Base-by-base conservation (phyloP, 2,888 invertebrate species). In the Ennomos erosarius region DNA sequence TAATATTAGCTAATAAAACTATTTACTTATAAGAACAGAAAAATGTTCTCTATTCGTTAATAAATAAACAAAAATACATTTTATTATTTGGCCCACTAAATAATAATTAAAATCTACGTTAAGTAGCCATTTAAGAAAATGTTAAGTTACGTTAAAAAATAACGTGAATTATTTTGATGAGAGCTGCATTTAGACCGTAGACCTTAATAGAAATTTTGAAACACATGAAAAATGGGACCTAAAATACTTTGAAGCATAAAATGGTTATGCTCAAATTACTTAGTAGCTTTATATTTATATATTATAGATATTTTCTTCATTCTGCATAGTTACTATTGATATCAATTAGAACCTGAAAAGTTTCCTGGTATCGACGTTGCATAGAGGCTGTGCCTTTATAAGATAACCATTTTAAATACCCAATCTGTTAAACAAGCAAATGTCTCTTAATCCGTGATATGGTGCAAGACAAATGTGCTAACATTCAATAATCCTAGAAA, bases 1-100 rank as follows among this genome's bases (percentile, higher is more conserved):
- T 75, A 71, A 55, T 68, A 70, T 68, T 69, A 58, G 54, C 64
- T 68, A 70, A 65, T 73, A 69, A 59, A 70, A 65, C 64, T 67
- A 64, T 56, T 65, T 64, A 65, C 64, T 69, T 61, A 59, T 47
- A 61, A n/a, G 64, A 57, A 64, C 62, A 67, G 56, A 58, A 56
- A 62, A 57, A 57, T 53, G 48, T 58, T 45, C 13, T 64, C 59
- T 57, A 62, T 58, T 58, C 56, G 40, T 51, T 57, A 37, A 56
- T 60, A 59, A 53, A 55, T 58, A 59, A 49, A 44, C 35, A 42
- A 53, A 43, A 42, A 55, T 13, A 50, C 26, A 55, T 37, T 43
- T 12, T 62, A 57, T 60, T 49, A 48, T 56, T 61, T 58, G 49
- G 47, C 55, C 55, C 58, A 58, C 61, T 60, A 47, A 34, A 52